phyloP scores from a whole-genome alignment of 1,140 invertebrate species.

The Drosophila suzukii region DNA sequence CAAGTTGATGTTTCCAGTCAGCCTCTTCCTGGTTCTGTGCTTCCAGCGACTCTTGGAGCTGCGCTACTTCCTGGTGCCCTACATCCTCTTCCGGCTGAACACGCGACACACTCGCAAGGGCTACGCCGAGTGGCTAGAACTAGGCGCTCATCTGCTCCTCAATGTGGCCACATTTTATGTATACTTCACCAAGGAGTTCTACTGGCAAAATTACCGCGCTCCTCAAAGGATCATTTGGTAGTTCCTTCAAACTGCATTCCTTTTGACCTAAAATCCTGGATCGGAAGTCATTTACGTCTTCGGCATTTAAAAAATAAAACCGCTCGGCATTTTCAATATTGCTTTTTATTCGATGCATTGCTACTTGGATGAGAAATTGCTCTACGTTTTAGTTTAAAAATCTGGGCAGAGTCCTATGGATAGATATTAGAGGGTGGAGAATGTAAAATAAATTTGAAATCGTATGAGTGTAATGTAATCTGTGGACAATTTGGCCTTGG shows the following conservation, averaged over 20 bases:
- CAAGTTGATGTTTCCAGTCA: conserved; percentile 88
- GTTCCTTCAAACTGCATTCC: conserved; percentile 9
- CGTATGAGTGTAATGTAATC: neutral
- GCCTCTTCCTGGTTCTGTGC: conserved; percentile 87
- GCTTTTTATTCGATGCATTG: conserved; percentile 78
- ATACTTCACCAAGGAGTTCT: conserved; percentile 93
- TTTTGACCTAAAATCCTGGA: neutral
- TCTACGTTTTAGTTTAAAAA: conserved; percentile 61
- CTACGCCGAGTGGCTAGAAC: conserved; percentile 87
- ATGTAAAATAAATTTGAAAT: conserved; percentile 19
- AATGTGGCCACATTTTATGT: conserved; percentile 92
- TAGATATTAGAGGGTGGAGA: conserved; percentile 2
- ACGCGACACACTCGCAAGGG: conserved; percentile 85
- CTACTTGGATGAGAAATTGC: conserved; percentile 68
- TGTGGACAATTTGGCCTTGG: conserved; percentile 1
- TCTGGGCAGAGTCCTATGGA: conserved; percentile 18
- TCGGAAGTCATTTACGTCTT: neutral
- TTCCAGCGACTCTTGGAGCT: conserved; percentile 96
- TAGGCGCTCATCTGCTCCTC: conserved; percentile 88
- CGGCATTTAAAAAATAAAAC: conserved; percentile 24
- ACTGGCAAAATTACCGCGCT: conserved; percentile 91
- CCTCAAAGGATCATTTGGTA: conserved; percentile 97
- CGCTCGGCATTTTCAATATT: conserved; percentile 55
- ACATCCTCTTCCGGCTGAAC: conserved; percentile 92
- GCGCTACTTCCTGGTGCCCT: conserved; percentile 97